phyloP scores from a whole-genome alignment of 2,113 vertebrate species.

The Marmota monax region DNA sequence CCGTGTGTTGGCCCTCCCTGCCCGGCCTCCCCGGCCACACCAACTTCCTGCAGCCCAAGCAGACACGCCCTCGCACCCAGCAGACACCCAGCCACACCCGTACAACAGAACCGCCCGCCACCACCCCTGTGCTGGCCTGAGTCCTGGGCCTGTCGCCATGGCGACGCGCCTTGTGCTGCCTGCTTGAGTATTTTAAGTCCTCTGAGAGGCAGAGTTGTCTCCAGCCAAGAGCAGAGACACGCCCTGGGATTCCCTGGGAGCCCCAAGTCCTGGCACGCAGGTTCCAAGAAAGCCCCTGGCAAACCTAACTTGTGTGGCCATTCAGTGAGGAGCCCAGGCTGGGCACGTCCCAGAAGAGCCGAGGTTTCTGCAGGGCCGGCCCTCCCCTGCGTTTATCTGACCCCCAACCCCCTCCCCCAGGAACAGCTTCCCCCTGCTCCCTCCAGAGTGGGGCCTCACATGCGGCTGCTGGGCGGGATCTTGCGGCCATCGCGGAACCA shows the following conservation, averaged over 20 bases:
- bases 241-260: neutral
- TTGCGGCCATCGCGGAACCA: conserved; percentile 98
- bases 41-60: neutral
- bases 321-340: neutral
- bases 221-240: neutral
- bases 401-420: neutral
- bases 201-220: neutral
- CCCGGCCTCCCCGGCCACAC: neutral
- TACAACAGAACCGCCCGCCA: neutral
- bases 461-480: conserved; percentile 97
- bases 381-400: accelerated
- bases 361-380: neutral
- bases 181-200: neutral
- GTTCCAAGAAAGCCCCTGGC: neutral
- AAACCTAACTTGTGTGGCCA: neutral
- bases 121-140: neutral
- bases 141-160: neutral
- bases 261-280: accelerated
- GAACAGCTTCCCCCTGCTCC: neutral
- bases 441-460: conserved; percentile 88
- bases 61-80: neutral
- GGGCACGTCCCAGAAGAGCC: neutral
- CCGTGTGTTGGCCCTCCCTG: neutral
- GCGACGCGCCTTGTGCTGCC: neutral
- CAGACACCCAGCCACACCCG: neutral